phyloP scores from a whole-genome alignment of 2,113 vertebrate species.

The Atrichornis clamosus region DNA sequence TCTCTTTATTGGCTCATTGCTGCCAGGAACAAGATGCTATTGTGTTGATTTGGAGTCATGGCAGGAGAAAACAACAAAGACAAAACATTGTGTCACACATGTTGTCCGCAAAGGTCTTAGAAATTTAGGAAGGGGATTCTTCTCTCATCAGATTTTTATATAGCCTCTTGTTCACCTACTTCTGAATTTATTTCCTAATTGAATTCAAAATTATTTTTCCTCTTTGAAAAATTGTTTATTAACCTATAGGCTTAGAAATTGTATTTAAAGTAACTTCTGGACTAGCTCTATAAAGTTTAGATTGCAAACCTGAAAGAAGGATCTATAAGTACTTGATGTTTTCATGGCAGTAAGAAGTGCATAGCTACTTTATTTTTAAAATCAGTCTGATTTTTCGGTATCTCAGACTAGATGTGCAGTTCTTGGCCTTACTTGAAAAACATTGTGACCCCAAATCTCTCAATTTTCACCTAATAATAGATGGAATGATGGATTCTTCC shows the following conservation, averaged over 20 bases:
- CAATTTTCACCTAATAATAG: not conserved
- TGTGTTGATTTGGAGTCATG: constrained; percentile 17
- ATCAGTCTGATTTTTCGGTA: not conserved
- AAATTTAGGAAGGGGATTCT: not conserved
- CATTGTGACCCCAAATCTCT: not conserved
- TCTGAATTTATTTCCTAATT: not conserved
- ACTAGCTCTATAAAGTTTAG: not conserved
- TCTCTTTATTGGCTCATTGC: not conserved
- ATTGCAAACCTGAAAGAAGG: not conserved
- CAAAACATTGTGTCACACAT: not conserved
- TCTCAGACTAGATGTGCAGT: not conserved
- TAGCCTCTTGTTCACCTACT: not conserved
- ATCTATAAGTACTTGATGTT: not conserved
- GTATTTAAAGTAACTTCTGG: not conserved
- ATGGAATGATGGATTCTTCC: not conserved
- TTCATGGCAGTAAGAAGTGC: not conserved
- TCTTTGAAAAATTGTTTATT: not conserved
- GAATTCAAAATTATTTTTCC: not conserved
- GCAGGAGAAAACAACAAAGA: not conserved
- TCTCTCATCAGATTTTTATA: not conserved
- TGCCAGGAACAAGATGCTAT: not conserved
- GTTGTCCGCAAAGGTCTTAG: not conserved
- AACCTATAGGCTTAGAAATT: not conserved
- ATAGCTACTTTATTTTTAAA: not conserved
- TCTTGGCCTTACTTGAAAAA: not conserved